Percentiles rank a stretch among this genome's conserved stretches.
These are phyloP conservation scores for Halesus radiatus DNA, from an alignment of 1,140 invertebrate genomes.

Conservation along the genomic window DNA sequence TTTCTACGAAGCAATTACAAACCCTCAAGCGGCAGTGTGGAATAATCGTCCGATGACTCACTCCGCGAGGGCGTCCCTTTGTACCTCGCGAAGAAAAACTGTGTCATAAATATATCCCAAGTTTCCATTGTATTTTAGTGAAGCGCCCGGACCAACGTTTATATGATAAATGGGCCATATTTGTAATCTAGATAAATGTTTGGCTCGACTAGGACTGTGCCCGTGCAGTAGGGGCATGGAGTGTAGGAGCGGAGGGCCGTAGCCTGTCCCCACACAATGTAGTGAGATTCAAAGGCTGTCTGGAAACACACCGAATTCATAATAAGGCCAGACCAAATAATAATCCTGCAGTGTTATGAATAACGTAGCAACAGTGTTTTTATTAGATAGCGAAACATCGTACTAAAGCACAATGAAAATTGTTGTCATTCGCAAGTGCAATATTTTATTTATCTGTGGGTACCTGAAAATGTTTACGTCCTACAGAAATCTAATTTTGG, in stretches of 20 bases:
- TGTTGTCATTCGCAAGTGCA: no score
- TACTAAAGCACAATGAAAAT: no score
- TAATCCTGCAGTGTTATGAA: not conserved
- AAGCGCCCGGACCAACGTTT: conserved; percentile 54
- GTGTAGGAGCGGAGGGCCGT: not conserved
- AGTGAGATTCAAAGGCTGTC: conserved; percentile 42
- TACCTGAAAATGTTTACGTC: no score
- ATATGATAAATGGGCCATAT: conserved; percentile 58
- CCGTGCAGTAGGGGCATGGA: no score
- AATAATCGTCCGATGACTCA: conserved; percentile 34
- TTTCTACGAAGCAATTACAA: conserved; percentile 22
- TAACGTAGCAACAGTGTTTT: not conserved
- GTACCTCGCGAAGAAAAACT: conserved; percentile 49
- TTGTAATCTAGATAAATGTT: conserved; percentile 59
- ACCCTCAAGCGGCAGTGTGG: not conserved
- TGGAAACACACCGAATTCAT: conserved; percentile 32
- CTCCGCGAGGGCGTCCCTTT: conserved; percentile 29
- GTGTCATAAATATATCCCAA: conserved; percentile 55
- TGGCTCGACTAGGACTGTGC: conserved; percentile 31
- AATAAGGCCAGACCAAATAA: conserved; percentile 27
- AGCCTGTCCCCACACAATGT: conserved; percentile 40
- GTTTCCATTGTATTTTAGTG: conserved; percentile 55
- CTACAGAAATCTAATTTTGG: no score
- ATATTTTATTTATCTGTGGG: no score
- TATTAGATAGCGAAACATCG: not conserved